Evolutionary conservation across 2,888 invertebrate species (phyloP).

Genomic region (Lasioglossum oenotherae): DNA sequence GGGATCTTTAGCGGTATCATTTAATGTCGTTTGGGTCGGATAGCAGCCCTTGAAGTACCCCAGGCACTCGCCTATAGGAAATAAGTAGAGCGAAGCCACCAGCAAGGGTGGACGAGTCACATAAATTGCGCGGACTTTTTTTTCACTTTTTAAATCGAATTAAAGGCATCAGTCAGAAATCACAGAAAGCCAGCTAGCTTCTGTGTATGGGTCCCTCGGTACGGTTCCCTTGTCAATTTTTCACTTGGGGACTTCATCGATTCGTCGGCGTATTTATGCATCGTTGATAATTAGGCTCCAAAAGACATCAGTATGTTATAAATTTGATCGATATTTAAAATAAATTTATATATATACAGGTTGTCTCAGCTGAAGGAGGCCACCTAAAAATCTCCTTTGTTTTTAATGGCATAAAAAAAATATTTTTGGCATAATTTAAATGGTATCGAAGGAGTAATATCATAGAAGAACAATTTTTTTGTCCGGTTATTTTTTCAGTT

Average conservation of each 20-base stretch:
- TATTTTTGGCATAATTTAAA: too few species aligned
- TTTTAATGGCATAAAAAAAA: too few species aligned
- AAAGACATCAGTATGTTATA: background rate
- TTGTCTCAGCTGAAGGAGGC: too few species aligned
- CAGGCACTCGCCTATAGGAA: background rate
- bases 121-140: background rate
- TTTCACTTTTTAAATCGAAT: background rate
- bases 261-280: slow-evolving; percentile 23
- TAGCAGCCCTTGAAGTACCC: slow-evolving; percentile 4
- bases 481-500: too few species aligned
- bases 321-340: background rate
- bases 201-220: background rate
- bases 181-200: background rate
- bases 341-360: background rate
- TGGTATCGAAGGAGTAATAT: too few species aligned
- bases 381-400: too few species aligned
- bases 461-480: too few species aligned
- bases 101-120: background rate
- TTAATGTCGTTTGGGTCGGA: background rate
- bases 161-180: background rate
- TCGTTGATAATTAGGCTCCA: background rate
- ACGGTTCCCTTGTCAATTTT: slow-evolving; percentile 9
- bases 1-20: slow-evolving; percentile 2
- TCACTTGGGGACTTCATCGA: slow-evolving; percentile 9
- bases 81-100: background rate